These are phyloP conservation scores for Tolypeutes matacus DNA, from an alignment of 2,797 vertebrate genomes.

Conservation along the genomic window DNA sequence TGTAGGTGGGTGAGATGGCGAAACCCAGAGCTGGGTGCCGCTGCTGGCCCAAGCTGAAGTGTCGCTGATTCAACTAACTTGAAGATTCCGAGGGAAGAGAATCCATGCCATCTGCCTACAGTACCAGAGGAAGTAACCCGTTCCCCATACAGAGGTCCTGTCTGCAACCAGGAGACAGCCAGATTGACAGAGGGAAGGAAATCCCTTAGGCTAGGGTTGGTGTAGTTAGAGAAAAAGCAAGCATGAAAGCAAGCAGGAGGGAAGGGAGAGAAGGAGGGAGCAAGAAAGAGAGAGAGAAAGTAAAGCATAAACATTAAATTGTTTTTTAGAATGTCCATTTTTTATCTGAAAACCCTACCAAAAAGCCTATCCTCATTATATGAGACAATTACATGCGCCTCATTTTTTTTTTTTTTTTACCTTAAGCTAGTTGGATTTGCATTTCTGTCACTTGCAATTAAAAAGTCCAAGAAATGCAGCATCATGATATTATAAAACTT, in stretches of 20 bases:
- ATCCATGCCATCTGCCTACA: fast-evolving
- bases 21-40: too few relatives aligned
- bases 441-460: background rate
- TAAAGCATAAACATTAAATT: background rate
- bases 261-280: too few relatives aligned
- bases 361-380: background rate
- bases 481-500: fast-evolving
- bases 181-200: background rate
- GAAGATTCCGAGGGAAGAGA: background rate
- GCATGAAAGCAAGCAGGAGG: too few relatives aligned
- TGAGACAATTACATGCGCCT: background rate
- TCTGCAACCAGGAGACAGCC: background rate
- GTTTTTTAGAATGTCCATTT: background rate
- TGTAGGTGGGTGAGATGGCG: background rate
- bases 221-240: too few relatives aligned
- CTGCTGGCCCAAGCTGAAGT: too few relatives aligned
- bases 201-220: background rate
- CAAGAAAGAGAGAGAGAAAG: too few relatives aligned
- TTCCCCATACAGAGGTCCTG: background rate
- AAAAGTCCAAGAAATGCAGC: background rate
- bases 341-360: background rate
- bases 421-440: background rate
- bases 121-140: too few relatives aligned
- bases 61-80: too few relatives aligned
- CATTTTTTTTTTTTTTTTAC: background rate